These are phyloP conservation scores for Rutpela maculata DNA, from an alignment of 2,888 invertebrate species.

Conservation along the genomic window DNA sequence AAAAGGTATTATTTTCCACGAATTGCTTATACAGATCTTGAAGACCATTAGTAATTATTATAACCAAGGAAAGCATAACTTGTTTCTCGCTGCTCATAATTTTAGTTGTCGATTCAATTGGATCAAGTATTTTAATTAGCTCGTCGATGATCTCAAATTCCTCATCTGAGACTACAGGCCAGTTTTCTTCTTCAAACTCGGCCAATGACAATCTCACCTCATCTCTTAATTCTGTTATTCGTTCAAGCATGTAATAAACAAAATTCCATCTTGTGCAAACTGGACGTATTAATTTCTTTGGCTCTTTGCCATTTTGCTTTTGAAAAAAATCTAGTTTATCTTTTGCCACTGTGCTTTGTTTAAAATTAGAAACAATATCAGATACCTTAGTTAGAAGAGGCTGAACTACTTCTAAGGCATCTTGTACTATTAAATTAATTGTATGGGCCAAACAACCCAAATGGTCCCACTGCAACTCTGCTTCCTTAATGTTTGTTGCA, in stretches of 20 bases:
- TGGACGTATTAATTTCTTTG: conserved; percentile 48
- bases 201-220: conserved; percentile 45
- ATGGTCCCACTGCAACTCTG: conserved; percentile 16
- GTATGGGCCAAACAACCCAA: conserved; percentile 45
- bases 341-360: conserved; percentile 37
- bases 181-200: conserved; percentile 41
- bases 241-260: conserved; percentile 50
- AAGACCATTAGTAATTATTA: conserved; percentile 50
- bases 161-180: conserved; percentile 41
- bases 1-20: too few species aligned
- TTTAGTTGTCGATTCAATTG: conserved; percentile 56
- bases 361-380: conserved; percentile 53
- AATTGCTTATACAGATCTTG: conserved; percentile 16
- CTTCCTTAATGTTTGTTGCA: conserved; percentile 34
- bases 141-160: conserved; percentile 50
- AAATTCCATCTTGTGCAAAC: conserved; percentile 51
- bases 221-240: conserved; percentile 44
- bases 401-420: conserved; percentile 21
- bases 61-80: conserved; percentile 49
- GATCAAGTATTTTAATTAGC: conserved; percentile 50
- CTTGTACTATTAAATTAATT: conserved; percentile 44
- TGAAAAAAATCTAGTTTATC: conserved; percentile 35
- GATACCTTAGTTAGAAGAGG: conserved; percentile 18
- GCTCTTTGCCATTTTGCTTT: conserved; percentile 38
- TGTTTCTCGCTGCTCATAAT: conserved; percentile 53